These are phyloP conservation scores for Agriopis aurantiaria DNA, from an alignment of 2,888 invertebrate genomes.

Conservation along the genomic window DNA sequence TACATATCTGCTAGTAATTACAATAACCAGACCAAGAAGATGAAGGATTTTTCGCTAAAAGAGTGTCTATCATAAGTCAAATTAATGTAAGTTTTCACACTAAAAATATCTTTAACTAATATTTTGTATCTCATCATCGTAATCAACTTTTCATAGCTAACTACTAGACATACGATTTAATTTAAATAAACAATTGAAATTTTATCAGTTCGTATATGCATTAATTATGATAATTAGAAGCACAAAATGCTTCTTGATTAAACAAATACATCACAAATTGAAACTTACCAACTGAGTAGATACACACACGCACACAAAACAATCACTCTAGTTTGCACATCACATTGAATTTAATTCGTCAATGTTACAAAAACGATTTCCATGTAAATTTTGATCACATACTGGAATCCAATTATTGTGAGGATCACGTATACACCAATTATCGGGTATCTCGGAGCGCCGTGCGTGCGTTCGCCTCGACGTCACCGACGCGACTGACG, in stretches of 20 bases:
- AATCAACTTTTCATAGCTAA: too few species aligned
- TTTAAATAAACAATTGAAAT: neutral
- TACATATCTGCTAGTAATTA: too few species aligned
- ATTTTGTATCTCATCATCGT: too few species aligned
- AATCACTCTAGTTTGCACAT: slow-evolving; percentile 39
- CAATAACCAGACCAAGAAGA: too few species aligned
- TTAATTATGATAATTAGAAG: neutral
- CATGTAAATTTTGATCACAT: slow-evolving; percentile 46
- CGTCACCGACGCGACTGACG: slow-evolving; percentile 40
- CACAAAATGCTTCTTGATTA: neutral
- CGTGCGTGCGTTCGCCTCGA: slow-evolving; percentile 35
- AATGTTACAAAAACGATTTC: slow-evolving; percentile 41
- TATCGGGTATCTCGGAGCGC: slow-evolving; percentile 10
- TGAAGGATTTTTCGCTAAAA: too few species aligned
- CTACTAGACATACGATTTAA: too few species aligned
- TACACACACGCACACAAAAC: slow-evolving; percentile 34
- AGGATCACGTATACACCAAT: slow-evolving; percentile 38
- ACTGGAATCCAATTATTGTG: slow-evolving; percentile 42
- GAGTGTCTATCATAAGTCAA: too few species aligned
- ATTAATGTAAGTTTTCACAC: too few species aligned
- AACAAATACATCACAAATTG: slow-evolving; percentile 8
- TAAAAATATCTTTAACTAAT: too few species aligned
- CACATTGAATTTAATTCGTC: slow-evolving; percentile 39
- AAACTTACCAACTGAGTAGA: slow-evolving; percentile 33
- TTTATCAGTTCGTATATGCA: neutral